Evolutionary conservation across 2,888 invertebrate genomes (phyloP).

Genomic region (Scaptomyza reducta): DNA sequence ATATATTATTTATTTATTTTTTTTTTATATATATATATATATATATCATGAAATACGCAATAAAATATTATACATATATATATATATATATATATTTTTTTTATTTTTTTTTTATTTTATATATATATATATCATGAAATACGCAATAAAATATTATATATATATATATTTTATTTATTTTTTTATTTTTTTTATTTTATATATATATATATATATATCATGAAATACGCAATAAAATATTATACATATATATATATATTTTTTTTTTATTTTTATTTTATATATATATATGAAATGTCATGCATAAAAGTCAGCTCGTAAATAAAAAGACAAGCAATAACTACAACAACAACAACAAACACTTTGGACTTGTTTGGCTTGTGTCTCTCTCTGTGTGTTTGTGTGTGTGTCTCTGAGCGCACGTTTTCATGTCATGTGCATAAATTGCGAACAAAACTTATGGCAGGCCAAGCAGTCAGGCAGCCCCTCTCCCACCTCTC

Average conservation of each 20-base stretch:
- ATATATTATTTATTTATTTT: too few relatives aligned
- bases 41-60: too few relatives aligned
- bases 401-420: constrained; percentile 34
- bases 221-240: constrained; percentile 46
- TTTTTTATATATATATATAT: too few relatives aligned
- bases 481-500: neutral
- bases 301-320: constrained; percentile 25
- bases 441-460: constrained; percentile 62
- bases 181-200: too few relatives aligned
- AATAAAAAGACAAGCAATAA: constrained; percentile 33
- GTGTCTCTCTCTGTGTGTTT: neutral
- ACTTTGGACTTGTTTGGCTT: constrained; percentile 7
- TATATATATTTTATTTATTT: too few relatives aligned
- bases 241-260: too few relatives aligned
- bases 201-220: constrained; percentile 29
- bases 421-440: constrained; percentile 78
- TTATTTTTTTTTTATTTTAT: too few relatives aligned
- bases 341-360: neutral
- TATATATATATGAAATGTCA: constrained; percentile 26
- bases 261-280: too few relatives aligned
- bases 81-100: too few relatives aligned
- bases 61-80: too few relatives aligned
- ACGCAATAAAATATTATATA: too few relatives aligned
- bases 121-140: too few relatives aligned
- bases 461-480: constrained; percentile 33